Evolutionary conservation across 1,140 invertebrate species (phyloP).

Genomic region (Diachasmimorpha longicaudata): DNA sequence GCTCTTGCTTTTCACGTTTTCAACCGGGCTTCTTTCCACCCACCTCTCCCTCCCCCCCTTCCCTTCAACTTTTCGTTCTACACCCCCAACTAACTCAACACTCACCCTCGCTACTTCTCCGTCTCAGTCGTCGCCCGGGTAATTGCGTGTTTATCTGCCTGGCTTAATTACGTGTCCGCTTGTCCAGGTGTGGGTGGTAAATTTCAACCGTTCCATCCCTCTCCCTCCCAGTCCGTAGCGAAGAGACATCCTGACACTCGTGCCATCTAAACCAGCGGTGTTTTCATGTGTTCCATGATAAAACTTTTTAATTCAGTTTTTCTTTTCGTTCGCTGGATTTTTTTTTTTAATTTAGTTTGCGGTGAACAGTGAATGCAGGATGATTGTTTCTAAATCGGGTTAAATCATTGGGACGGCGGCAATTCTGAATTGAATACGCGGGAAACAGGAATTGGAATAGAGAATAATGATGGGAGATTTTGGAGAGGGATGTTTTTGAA

Average conservation of each 20-base stretch:
- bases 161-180: conserved; percentile 55
- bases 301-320: background rate
- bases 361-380: background rate
- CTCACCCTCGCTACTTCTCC: conserved; percentile 12
- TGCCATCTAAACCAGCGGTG: too few species aligned
- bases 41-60: too few species aligned
- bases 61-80: background rate
- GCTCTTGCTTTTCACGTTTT: background rate
- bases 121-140: conserved; percentile 42
- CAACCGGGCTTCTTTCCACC: background rate
- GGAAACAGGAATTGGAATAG: background rate
- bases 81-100: conserved; percentile 1
- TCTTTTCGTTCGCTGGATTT: background rate
- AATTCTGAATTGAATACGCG: too few species aligned
- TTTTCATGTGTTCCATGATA: background rate
- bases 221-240: too few species aligned
- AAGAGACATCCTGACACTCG: conserved; percentile 2
- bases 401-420: background rate
- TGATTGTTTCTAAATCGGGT: background rate
- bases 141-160: conserved; percentile 56
- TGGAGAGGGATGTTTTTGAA: background rate
- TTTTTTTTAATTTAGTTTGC: background rate
- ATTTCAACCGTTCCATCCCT: conserved; percentile 33
- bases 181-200: conserved; percentile 50
- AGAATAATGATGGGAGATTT: too few species aligned